Evolutionary conservation across 2,113 vertebrate genomes (phyloP).

Genomic region (Peromyscus polionotus): DNA sequence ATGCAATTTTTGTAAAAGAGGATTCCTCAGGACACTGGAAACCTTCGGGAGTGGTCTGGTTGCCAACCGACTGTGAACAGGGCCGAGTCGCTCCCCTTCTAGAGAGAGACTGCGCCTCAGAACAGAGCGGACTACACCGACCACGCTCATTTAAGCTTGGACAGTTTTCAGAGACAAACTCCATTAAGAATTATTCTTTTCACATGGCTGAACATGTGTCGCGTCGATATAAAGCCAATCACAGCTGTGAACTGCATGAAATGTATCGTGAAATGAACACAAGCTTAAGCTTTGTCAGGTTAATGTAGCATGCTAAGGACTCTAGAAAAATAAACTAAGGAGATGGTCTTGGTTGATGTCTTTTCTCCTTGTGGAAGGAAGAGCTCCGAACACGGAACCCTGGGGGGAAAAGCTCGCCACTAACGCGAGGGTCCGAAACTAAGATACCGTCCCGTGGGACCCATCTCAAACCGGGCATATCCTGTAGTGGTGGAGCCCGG

Average conservation of each 20-base stretch:
- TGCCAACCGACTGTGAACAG: slow-evolving; percentile 79
- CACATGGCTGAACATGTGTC: slow-evolving; percentile 87
- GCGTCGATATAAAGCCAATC: slow-evolving; percentile 88
- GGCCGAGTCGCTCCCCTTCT: slow-evolving; percentile 75
- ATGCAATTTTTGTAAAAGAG: slow-evolving; percentile 87
- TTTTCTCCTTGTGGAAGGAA: slow-evolving; percentile 84
- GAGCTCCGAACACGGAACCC: slow-evolving; percentile 72
- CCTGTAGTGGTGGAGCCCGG: too few species aligned
- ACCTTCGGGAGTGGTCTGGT: slow-evolving; percentile 75
- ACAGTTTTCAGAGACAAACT: slow-evolving; percentile 85
- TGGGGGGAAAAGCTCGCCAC: background rate
- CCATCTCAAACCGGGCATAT: background rate
- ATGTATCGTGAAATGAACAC: slow-evolving; percentile 90
- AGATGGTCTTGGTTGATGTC: slow-evolving; percentile 87
- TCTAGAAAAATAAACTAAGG: slow-evolving; percentile 91
- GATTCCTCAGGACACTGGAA: slow-evolving; percentile 86
- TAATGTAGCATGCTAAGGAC: slow-evolving; percentile 92
- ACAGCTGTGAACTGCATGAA: slow-evolving; percentile 92
- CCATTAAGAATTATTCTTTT: slow-evolving; percentile 86
- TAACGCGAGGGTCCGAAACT: background rate
- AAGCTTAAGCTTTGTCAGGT: slow-evolving; percentile 90
- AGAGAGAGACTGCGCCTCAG: slow-evolving; percentile 79
- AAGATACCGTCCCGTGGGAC: background rate
- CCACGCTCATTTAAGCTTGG: slow-evolving; percentile 80
- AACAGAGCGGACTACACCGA: slow-evolving; percentile 77